Conservation (phyloP, 2,888 invertebrate species). For the Cephus rjabovi region DNA sequence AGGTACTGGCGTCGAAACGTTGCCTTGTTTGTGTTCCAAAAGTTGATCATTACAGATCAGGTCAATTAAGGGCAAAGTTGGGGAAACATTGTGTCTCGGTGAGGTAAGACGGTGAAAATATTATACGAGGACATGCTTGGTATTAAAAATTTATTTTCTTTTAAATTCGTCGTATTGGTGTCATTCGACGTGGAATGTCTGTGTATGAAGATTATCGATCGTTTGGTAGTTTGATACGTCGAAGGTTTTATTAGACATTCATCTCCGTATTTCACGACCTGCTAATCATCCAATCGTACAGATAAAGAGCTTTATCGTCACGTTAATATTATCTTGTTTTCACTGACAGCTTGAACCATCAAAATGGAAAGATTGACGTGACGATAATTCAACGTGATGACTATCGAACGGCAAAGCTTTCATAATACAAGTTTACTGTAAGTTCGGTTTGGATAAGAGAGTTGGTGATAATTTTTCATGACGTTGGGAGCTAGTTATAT, state of each 20-base stretch:
- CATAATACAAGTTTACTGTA: background rate
- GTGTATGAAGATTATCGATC: background rate
- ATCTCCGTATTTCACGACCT: background rate
- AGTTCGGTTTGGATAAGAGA: background rate
- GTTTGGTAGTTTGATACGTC: background rate
- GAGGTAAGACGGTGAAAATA: too few species aligned
- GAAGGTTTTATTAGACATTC: background rate
- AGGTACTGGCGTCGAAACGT: background rate
- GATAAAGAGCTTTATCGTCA: background rate
- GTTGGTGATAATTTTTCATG: background rate
- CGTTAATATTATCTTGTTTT: background rate
- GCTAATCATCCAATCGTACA: background rate
- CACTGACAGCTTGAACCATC: background rate
- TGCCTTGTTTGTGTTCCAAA: background rate
- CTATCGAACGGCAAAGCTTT: background rate
- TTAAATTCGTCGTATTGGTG: too few species aligned
- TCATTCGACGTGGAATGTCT: background rate
- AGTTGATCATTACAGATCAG: background rate
- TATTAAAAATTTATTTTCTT: too few species aligned
- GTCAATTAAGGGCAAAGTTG: too few species aligned
- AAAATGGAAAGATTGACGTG: background rate
- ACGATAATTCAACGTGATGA: background rate
- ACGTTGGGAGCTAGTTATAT: background rate
- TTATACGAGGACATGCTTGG: too few species aligned
- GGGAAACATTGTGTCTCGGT: too few species aligned